Evolutionary conservation across 2,113 vertebrate genomes (phyloP), one percentile per base, ranked within the genome.

Genomic region (Nothoprocta pentlandii): DNA sequence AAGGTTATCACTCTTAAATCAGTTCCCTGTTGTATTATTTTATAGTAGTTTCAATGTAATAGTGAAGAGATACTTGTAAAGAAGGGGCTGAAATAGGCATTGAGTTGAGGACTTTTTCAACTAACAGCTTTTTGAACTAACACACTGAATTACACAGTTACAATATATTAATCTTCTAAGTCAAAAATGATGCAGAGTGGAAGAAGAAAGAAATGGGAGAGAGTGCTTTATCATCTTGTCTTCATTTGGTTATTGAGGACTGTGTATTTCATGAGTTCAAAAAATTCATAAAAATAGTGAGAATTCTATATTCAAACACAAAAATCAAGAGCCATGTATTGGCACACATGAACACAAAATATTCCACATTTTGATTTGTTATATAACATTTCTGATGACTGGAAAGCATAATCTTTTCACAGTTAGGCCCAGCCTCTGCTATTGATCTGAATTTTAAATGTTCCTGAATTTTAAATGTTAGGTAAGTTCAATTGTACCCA

Each of bases 361-460:
- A 34, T 79, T 85, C 69, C 0, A 0, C 54, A 59, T 36, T 62
- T 25, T 12, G 54, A 80, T 62, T 2, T 46, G 4, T 71, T 76
- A 16, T 62, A 66, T 15, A 69, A 15, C 16, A 76, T 9, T 66
- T 68, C n/a, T 44, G 15, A 64, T 83, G 7, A 81, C 89, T 41
- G 46, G 67, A 69, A 39, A 68, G 41, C n/a, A 42, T 80, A 17
- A 59, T 32, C 30, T 62, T 93, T 71, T 80, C 75, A 26, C 54
- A 56, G 10, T 61, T 80, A 36, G 2, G 80, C 59, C 83, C 58
- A 74, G 41, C 20, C 28, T 76, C 61, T 85, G n/a, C 15, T 80
- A 20, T 62, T 91, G 11, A 41, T 90, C 58, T 83, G n/a, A 74
- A 16, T 73, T 94, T 85, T 76, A 82, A 82, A 41, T 66, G 23